phyloP scores from a whole-genome alignment of 2,113 vertebrate species.

The Rhombomys opimus region DNA sequence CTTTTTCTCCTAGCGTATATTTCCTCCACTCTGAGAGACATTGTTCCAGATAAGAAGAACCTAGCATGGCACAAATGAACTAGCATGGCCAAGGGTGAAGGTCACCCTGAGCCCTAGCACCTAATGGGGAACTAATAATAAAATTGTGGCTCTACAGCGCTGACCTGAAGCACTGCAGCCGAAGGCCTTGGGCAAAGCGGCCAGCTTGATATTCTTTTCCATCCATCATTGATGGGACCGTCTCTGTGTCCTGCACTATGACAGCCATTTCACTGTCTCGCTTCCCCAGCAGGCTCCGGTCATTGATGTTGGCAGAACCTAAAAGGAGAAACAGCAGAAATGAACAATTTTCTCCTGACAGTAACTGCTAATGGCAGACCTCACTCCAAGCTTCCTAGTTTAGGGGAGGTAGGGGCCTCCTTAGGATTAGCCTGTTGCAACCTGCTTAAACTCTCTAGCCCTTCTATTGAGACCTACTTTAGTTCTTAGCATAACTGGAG shows the following conservation, averaged over 20 bases:
- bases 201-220: slow-evolving; percentile 91
- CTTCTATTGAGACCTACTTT: too few relatives aligned
- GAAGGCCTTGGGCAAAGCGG: slow-evolving; percentile 89
- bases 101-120: neutral
- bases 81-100: too few relatives aligned
- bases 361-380: neutral
- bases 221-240: slow-evolving; percentile 91
- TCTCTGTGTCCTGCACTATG: slow-evolving; percentile 93
- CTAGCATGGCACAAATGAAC: too few relatives aligned
- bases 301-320: slow-evolving; percentile 99
- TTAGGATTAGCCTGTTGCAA: neutral
- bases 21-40: neutral
- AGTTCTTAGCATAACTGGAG: too few relatives aligned
- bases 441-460: too few relatives aligned
- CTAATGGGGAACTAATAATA: accelerated
- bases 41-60: neutral
- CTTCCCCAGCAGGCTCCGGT: slow-evolving; percentile 98
- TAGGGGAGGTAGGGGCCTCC: neutral
- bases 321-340: accelerated
- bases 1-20: neutral
- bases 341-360: neutral
- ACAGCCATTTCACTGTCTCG: slow-evolving; percentile 97
- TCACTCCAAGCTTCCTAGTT: neutral
- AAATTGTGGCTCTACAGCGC: neutral
- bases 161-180: slow-evolving; percentile 96